Conservation (phyloP, 2,888 invertebrate genomes). For the Venustoraphidia nigricollis region DNA sequence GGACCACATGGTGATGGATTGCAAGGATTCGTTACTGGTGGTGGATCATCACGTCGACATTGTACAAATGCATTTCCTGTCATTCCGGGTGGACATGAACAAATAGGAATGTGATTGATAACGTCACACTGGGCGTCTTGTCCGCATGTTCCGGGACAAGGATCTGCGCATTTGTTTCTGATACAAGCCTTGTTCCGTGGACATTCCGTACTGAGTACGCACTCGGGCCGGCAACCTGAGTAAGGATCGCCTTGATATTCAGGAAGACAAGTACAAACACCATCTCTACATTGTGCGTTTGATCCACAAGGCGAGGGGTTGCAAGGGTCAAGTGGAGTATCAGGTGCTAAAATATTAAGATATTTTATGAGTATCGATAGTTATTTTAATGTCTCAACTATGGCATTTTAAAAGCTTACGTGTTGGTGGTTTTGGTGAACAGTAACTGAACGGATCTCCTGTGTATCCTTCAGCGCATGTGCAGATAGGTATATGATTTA, state of each 20-base stretch:
- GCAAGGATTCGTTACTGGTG: constrained; percentile 41
- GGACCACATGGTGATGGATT: constrained; percentile 57
- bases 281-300: constrained; percentile 48
- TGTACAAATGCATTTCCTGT: constrained; percentile 25
- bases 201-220: constrained; percentile 30
- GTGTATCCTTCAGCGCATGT: constrained; percentile 51
- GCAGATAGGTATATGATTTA: constrained; percentile 61
- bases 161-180: constrained; percentile 31
- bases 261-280: constrained; percentile 27
- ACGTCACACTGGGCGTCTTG: constrained; percentile 31
- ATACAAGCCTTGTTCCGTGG: constrained; percentile 27
- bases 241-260: constrained; percentile 30
- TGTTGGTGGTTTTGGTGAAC: constrained; percentile 22
- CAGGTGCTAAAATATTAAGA: constrained; percentile 11
- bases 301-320: constrained; percentile 49
- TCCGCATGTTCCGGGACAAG: constrained; percentile 34
- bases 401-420: constrained; percentile 8
- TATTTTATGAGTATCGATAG: background rate
- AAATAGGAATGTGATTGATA: constrained; percentile 27
- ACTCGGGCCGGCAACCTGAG: constrained; percentile 31
- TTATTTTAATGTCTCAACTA: constrained; percentile 30
- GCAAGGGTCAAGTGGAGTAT: constrained; percentile 33
- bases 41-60: constrained; percentile 32
- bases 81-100: constrained; percentile 19
- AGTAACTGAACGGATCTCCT: constrained; percentile 56